Evolutionary conservation across 2,888 invertebrate genomes (phyloP).

Genomic region (Lithodes maja): DNA sequence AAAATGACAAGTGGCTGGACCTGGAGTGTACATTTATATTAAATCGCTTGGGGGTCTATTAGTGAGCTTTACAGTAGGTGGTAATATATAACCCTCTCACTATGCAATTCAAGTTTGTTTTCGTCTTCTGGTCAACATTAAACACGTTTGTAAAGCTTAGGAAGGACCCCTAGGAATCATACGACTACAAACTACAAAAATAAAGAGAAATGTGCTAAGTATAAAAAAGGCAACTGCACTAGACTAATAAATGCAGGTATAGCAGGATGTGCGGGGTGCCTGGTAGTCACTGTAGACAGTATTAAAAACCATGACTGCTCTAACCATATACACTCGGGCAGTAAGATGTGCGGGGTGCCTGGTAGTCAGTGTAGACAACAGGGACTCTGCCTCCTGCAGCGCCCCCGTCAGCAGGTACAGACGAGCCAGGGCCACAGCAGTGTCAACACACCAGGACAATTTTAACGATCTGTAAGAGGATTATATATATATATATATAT

Average conservation of each 20-base stretch:
- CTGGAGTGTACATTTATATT: too few species aligned
- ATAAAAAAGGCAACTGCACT: slow-evolving; percentile 1
- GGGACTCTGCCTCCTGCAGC: slow-evolving; percentile 41
- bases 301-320: not conserved
- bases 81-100: not conserved
- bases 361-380: slow-evolving; percentile 42
- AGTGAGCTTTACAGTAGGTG: too few species aligned
- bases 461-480: slow-evolving; percentile 50
- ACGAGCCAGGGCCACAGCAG: slow-evolving; percentile 60
- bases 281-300: slow-evolving; percentile 40
- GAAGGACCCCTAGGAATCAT: too few species aligned
- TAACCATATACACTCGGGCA: slow-evolving; percentile 60
- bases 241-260: slow-evolving; percentile 51
- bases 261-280: slow-evolving; percentile 48
- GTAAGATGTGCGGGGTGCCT: slow-evolving; percentile 50
- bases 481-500: too few species aligned
- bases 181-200: too few species aligned
- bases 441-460: slow-evolving; percentile 53
- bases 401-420: slow-evolving; percentile 53
- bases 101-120: not conserved
- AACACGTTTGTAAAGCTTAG: too few species aligned
- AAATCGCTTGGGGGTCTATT: too few species aligned
- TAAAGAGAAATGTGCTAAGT: too few species aligned
- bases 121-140: not conserved
- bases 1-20: too few species aligned